A percentile compares a stretch with the other conserved stretches of the same genome.
phyloP scores from a whole-genome alignment of 2,113 vertebrate genomes.

The Neofelis nebulosa region DNA sequence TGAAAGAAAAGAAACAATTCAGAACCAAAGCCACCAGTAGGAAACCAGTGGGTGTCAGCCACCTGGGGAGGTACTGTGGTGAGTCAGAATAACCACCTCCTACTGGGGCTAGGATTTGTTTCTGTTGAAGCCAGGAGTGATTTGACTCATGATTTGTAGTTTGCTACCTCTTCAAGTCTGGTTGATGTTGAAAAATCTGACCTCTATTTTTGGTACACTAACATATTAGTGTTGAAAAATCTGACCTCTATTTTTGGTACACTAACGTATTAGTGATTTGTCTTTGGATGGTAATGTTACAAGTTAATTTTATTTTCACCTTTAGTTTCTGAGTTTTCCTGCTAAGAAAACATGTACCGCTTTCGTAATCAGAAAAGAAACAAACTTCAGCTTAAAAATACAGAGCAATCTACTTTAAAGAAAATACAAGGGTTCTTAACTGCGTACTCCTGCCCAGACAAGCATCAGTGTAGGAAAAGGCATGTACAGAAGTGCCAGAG shows the following conservation, averaged over 20 bases:
- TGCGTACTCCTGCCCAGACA: background rate
- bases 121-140: background rate
- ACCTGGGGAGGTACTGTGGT: background rate
- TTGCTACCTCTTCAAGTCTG: background rate
- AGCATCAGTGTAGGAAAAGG: background rate
- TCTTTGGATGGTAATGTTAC: background rate
- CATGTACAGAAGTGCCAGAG: background rate
- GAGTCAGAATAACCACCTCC: background rate
- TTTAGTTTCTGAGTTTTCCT: background rate
- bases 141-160: background rate
- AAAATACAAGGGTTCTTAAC: background rate
- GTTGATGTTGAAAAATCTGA: background rate
- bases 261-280: background rate
- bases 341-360: background rate
- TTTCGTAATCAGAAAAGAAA: slow-evolving; percentile 16
- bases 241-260: background rate
- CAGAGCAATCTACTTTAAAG: background rate
- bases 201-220: background rate
- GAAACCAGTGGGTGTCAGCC: background rate
- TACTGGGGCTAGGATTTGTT: background rate
- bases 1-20: background rate
- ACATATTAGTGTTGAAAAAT: background rate
- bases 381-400: slow-evolving; percentile 8
- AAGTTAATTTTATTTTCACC: background rate
- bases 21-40: background rate